Percentiles rank a stretch among this genome's conserved stretches.
These are phyloP conservation scores for Lasioglossum zephyrum DNA, from an alignment of 2,888 invertebrate genomes.

Conservation along the genomic window DNA sequence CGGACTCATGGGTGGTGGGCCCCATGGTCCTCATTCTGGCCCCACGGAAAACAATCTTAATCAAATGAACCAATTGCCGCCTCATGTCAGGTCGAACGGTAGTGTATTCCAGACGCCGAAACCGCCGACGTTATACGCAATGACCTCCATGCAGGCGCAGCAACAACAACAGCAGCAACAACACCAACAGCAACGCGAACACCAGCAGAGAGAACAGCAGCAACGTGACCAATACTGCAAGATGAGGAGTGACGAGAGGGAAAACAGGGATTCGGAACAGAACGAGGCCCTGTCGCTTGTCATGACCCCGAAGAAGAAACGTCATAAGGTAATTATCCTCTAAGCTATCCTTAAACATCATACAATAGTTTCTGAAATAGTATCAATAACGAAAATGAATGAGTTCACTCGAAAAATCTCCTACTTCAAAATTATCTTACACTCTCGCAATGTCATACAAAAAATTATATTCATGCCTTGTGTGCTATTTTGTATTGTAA, in stretches of 20 bases:
- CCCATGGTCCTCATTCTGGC: slow-evolving; percentile 81
- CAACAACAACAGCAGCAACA: slow-evolving; percentile 85
- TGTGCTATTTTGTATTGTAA: background rate
- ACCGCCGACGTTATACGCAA: slow-evolving; percentile 87
- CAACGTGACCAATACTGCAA: slow-evolving; percentile 81
- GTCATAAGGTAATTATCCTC: slow-evolving; percentile 90
- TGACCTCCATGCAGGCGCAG: slow-evolving; percentile 84
- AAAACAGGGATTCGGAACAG: slow-evolving; percentile 90
- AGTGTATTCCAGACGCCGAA: slow-evolving; percentile 94
- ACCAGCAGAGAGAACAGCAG: slow-evolving; percentile 81
- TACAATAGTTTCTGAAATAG: background rate
- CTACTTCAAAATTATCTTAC: background rate
- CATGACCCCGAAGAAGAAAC: slow-evolving; percentile 97
- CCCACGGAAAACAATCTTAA: slow-evolving; percentile 86
- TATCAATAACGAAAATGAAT: background rate
- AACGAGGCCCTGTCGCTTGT: slow-evolving; percentile 97
- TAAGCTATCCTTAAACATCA: background rate
- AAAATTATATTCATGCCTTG: background rate
- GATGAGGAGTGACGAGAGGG: slow-evolving; percentile 80
- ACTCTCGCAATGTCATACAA: background rate
- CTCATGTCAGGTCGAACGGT: slow-evolving; percentile 88
- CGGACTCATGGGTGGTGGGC: slow-evolving; percentile 84
- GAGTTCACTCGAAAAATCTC: background rate
- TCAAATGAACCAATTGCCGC: slow-evolving; percentile 86
- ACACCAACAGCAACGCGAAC: slow-evolving; percentile 81